Evolutionary conservation across 2,113 vertebrate species (phyloP).

Genomic region (Misgurnus anguillicaudatus): DNA sequence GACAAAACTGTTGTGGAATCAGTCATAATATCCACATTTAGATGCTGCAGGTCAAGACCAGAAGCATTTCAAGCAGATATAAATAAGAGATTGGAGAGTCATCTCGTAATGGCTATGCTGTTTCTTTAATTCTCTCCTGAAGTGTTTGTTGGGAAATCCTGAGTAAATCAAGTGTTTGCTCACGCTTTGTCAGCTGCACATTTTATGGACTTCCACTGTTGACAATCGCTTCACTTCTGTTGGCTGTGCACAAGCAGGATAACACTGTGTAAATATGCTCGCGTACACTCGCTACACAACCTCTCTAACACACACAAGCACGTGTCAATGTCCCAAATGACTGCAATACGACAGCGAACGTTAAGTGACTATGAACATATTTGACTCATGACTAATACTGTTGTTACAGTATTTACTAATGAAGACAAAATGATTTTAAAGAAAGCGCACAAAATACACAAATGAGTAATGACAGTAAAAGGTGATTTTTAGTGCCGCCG

Average conservation of each 20-base stretch:
- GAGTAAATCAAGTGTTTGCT: slow-evolving; percentile 80
- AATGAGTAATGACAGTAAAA: too few relatives aligned
- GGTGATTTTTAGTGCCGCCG: too few relatives aligned
- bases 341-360: not conserved
- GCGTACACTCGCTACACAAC: slow-evolving; percentile 72
- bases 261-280: slow-evolving; percentile 80
- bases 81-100: slow-evolving; percentile 1
- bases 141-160: slow-evolving; percentile 83
- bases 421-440: too few relatives aligned
- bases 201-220: slow-evolving; percentile 82
- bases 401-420: too few relatives aligned
- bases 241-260: slow-evolving; percentile 76
- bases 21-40: not conserved
- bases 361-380: not conserved
- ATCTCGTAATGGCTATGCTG: not conserved
- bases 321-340: slow-evolving; percentile 1
- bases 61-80: not conserved
- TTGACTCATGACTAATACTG: not conserved
- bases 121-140: slow-evolving; percentile 54
- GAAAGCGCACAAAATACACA: too few relatives aligned
- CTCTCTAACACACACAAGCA: slow-evolving; percentile 44
- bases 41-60: not conserved
- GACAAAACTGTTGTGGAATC: not conserved
- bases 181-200: slow-evolving; percentile 75
- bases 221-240: slow-evolving; percentile 75